Base-by-base conservation (phyloP, 2,888 invertebrate genomes). In the Gymnoscelis rufifasciata region DNA sequence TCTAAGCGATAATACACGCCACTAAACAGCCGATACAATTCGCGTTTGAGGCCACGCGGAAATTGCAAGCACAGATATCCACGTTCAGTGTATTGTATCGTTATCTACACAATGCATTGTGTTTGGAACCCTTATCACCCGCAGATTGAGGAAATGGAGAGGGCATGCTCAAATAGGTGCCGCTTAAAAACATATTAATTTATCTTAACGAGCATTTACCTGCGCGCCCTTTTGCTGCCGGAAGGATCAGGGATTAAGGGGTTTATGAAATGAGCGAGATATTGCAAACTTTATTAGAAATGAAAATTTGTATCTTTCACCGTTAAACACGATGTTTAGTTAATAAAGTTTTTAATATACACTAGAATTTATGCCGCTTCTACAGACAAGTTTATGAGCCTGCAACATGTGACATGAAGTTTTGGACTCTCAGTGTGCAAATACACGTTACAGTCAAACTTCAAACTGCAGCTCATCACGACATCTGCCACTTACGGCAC, bases 31-130 rank as follows among this genome's bases (percentile, higher is more conserved):
- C 47, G n/a, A n/a, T 19, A 5, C 19, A 19, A 19, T 51, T 55
- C 39, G 49, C 47, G 47, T 40, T 50, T 41, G 37, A 36, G 39
- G 43, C 26, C 45, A 39, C 36, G 47, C 42, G 51, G 49, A 54
- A 51, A 52, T 58, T 47, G 52, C 46, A 40, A 38, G 43, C 43
- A 41, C 51, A 38, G 35, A 43, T 35, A n/a, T 14, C 29, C 36
- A 36, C 24, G 37, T 44, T 28, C 43, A 26, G 19, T 43, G 47
- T 28, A 48, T 55, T 54, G 52, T 55, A 27, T 38, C 41, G 43
- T 49, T 52, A 54, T 53, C 50, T 48, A 10, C 26, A 39, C 29
- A 47, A 41, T 27, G 43, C 35, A 50, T 38, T 47, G 39, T 50
- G 46, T 47, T 30, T 37, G 29, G 44, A 30, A 23, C 28, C 40